A percentile compares a stretch with the other conserved stretches of the same genome.
Evolutionary conservation across 1,140 invertebrate species (phyloP).

Genomic region (Drosophila bocqueti): DNA sequence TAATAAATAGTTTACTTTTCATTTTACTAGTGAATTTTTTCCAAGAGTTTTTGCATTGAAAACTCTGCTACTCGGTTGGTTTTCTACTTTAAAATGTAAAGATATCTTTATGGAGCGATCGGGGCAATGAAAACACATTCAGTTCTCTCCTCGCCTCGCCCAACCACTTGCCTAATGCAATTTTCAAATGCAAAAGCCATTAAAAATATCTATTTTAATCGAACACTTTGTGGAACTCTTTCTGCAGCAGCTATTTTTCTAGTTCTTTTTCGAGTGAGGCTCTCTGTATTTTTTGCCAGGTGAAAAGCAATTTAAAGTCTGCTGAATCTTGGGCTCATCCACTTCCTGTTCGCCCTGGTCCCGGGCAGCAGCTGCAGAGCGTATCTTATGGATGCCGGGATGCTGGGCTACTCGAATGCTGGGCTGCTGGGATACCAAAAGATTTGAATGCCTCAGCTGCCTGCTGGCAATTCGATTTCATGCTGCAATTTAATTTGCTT

Average conservation of each 20-base stretch:
- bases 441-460: constrained; percentile 56
- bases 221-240: constrained; percentile 51
- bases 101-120: constrained; percentile 27
- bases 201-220: constrained; percentile 65
- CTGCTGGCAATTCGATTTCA: constrained; percentile 69
- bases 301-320: constrained; percentile 59
- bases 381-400: constrained; percentile 37
- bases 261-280: not conserved
- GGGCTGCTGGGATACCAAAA: constrained; percentile 1
- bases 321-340: constrained; percentile 43
- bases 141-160: not conserved
- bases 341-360: constrained; percentile 10
- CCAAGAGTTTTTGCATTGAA: not conserved
- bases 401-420: constrained; percentile 9
- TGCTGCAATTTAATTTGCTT: constrained; percentile 65
- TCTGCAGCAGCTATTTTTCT: constrained; percentile 16
- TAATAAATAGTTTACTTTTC: constrained; percentile 6
- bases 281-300: constrained; percentile 18
- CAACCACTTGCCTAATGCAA: constrained; percentile 50
- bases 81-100: not conserved
- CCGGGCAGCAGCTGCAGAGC: constrained; percentile 26
- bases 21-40: not conserved
- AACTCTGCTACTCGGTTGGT: not conserved
- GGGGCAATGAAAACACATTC: constrained; percentile 33
- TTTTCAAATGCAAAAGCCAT: constrained; percentile 63